Evolutionary conservation across 2,888 invertebrate species (phyloP), one percentile per base, ranked within the genome.

Genomic region (Coronaproctus castanopsis): DNA sequence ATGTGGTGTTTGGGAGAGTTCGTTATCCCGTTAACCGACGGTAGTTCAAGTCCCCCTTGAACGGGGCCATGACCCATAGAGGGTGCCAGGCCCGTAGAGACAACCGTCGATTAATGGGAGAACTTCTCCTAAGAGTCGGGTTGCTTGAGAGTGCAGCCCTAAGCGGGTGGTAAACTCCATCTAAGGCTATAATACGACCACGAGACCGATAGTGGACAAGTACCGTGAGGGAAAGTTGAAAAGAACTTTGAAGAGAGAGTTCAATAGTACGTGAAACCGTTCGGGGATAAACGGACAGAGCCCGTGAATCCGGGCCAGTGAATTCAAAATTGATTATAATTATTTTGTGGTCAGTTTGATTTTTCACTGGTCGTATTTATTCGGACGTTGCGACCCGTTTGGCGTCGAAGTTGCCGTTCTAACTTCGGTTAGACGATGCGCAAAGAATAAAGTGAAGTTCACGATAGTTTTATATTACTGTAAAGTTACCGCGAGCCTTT

Each of bases 221-320:
- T 78, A 78, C 77, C 78, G 78, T 77, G 79, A 80, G 77, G 78
- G 78, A 81, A 80, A 81, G 79, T 74, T 80, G 78, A 76, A 79
- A 79, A 80, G 78, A 75, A 80, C 79, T 80, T 77, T 78, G 78
- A 78, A 79, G 76, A 79, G 71, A 74, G 73, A 74, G 73, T 74
- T 73, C 70, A 74, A 73, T 68, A 74, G 73, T 71, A 72, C n/a
- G n/a, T n/a, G n/a, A n/a, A n/a, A n/a, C n/a, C n/a, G n/a, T n/a
- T n/a, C n/a, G n/a, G n/a, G n/a, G n/a, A 74, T 73, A 75, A 75
- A 72, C 74, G 64, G 62, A 61, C 57, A 57, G 61, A 58, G 61
- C 62, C 62, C 55, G 62, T 57, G 58, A 62, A 49, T 57, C 54
- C 60, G 55, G 57, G 24, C 61, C 73, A 72, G 73, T 72, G 73